phyloP scores from a whole-genome alignment of 2,888 invertebrate species.

The Brachyptera putata region DNA sequence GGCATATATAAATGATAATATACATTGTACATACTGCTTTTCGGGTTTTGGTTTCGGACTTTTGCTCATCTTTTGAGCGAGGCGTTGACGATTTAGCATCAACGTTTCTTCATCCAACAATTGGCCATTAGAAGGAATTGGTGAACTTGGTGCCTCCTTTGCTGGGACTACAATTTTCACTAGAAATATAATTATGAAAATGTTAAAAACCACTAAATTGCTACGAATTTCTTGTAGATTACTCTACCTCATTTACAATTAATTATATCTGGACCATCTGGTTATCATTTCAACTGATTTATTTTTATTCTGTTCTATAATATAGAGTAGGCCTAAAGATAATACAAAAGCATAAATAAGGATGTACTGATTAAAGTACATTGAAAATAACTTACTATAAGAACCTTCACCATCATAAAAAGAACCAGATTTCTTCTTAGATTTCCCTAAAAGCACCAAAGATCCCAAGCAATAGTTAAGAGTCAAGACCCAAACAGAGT shows the following conservation, averaged over 20 bases:
- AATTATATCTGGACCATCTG: no score
- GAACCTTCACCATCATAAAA: constrained; percentile 27
- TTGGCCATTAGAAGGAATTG: constrained; percentile 40
- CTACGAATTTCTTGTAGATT: constrained; percentile 21
- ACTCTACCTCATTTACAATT: no score
- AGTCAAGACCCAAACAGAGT: background rate
- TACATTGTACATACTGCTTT: constrained; percentile 39
- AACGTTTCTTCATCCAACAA: constrained; percentile 61
- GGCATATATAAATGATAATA: background rate
- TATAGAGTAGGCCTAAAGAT: no score
- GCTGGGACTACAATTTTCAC: constrained; percentile 46
- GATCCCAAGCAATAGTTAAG: constrained; percentile 6
- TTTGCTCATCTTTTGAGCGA: constrained; percentile 65
- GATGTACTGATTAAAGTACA: no score
- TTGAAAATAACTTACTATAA: constrained; percentile 44
- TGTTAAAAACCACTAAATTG: background rate
- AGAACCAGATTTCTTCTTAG: constrained; percentile 34
- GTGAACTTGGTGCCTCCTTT: constrained; percentile 35
- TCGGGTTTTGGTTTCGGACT: constrained; percentile 62
- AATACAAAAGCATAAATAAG: no score
- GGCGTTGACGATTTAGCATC: constrained; percentile 69
- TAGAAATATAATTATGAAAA: constrained; percentile 39
- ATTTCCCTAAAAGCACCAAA: constrained; percentile 32
- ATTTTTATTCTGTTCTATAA: no score
- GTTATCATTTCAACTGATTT: no score